phyloP scores from a whole-genome alignment of 2,113 vertebrate genomes.

The Acrocephalus arundinaceus region DNA sequence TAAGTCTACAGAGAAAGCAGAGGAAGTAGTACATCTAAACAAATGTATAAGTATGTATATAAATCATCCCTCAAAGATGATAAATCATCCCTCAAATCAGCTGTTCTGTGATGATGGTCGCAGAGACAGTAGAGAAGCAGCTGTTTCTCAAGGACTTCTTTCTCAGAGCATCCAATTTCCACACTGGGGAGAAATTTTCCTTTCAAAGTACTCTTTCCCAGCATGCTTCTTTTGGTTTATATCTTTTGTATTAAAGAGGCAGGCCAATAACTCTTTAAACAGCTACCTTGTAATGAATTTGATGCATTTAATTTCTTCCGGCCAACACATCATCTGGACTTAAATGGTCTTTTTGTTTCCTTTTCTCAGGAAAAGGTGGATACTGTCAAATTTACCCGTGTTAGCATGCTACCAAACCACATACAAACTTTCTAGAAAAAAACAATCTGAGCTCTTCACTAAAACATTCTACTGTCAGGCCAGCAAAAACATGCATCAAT shows the following conservation, averaged over 20 bases:
- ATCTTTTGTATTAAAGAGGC: not conserved
- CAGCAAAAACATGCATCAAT: not conserved
- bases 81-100: not conserved
- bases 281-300: not conserved
- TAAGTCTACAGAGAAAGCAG: not conserved
- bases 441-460: not conserved
- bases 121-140: not conserved
- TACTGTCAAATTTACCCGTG: not conserved
- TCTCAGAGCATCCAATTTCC: not conserved
- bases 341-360: not conserved
- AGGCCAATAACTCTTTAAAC: not conserved
- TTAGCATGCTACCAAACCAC: not conserved
- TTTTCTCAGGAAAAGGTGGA: not conserved
- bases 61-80: not conserved
- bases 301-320: not conserved
- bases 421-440: not conserved
- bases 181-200: not conserved
- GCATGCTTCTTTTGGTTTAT: not conserved
- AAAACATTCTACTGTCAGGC: not conserved
- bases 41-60: not conserved
- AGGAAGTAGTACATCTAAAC: not conserved
- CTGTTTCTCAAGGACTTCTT: not conserved
- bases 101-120: not conserved
- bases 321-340: not conserved
- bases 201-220: not conserved